phyloP scores from a whole-genome alignment of 2,888 invertebrate genomes.

The Dasysyrphus tricinctus region DNA sequence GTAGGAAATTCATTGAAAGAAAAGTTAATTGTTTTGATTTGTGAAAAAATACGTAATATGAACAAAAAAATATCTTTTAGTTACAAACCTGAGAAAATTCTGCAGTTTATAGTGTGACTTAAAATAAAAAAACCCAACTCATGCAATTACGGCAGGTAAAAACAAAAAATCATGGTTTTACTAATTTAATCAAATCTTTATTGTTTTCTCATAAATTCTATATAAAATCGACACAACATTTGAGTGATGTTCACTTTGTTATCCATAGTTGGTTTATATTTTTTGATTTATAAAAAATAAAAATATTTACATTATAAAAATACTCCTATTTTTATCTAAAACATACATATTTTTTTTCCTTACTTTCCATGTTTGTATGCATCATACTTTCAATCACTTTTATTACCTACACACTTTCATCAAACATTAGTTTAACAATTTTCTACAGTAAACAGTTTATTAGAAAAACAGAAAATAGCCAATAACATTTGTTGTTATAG shows the following conservation, averaged over 20 bases:
- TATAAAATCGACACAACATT: slow-evolving; percentile 32
- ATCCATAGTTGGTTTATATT: not conserved
- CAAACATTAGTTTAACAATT: not conserved
- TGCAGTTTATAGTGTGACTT: too few species aligned
- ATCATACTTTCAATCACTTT: not conserved
- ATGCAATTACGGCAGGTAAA: too few species aligned
- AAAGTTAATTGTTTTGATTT: too few species aligned
- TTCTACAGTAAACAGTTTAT: not conserved
- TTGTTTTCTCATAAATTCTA: slow-evolving; percentile 11
- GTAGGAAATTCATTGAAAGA: too few species aligned
- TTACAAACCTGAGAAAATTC: too few species aligned
- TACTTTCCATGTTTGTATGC: not conserved
- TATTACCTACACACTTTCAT: not conserved
- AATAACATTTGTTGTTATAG: not conserved
- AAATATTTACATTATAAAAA: slow-evolving; percentile 59
- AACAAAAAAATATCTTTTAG: too few species aligned
- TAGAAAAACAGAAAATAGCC: not conserved
- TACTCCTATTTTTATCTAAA: slow-evolving; percentile 39
- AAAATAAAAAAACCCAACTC: too few species aligned
- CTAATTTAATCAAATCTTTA: slow-evolving; percentile 6
- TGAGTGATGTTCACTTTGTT: slow-evolving; percentile 19
- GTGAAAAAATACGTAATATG: too few species aligned
- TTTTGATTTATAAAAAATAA: slow-evolving; percentile 12
- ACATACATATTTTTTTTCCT: not conserved
- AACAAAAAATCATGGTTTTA: not conserved